phyloP scores from a whole-genome alignment of 2,797 vertebrate genomes.

The Euthynnus affinis region DNA sequence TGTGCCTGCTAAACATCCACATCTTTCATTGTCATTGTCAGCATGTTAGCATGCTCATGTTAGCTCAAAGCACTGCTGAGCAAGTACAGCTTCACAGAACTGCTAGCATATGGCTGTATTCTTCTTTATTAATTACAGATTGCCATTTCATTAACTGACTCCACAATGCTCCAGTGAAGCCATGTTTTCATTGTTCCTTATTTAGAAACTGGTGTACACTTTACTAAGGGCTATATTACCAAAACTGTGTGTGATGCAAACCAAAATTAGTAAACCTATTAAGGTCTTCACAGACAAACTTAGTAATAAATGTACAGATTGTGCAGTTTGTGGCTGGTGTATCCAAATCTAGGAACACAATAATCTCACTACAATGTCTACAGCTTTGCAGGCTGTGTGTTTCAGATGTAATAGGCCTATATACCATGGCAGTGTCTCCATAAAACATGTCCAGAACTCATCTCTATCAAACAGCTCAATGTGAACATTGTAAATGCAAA shows the following conservation, averaged over 20 bases:
- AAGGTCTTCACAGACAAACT: background rate
- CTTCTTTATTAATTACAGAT: background rate
- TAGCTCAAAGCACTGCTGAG: background rate
- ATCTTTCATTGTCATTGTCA: background rate
- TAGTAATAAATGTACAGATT: constrained; percentile 9
- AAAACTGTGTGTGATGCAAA: background rate
- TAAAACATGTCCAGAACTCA: constrained; percentile 46
- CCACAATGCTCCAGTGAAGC: background rate
- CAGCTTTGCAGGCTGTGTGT: constrained; percentile 20
- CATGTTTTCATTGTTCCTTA: background rate
- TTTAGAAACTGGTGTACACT: background rate
- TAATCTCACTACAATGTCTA: constrained; percentile 26
- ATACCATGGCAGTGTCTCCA: constrained; percentile 17
- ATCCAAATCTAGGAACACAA: constrained; percentile 10
- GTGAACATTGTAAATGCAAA: constrained; percentile 34
- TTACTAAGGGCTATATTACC: background rate
- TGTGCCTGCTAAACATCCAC: background rate
- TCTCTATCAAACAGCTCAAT: constrained; percentile 45
- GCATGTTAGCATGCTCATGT: background rate
- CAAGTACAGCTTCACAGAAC: background rate
- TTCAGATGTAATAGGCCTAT: constrained; percentile 30
- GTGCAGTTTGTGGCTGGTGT: constrained; percentile 6
- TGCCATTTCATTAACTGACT: background rate
- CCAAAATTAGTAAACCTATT: background rate
- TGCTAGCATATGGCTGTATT: background rate